phyloP scores from a whole-genome alignment of 30 jellyfish, hydroid and myxozoan genomes.

The Aurelia coerulea region DNA sequence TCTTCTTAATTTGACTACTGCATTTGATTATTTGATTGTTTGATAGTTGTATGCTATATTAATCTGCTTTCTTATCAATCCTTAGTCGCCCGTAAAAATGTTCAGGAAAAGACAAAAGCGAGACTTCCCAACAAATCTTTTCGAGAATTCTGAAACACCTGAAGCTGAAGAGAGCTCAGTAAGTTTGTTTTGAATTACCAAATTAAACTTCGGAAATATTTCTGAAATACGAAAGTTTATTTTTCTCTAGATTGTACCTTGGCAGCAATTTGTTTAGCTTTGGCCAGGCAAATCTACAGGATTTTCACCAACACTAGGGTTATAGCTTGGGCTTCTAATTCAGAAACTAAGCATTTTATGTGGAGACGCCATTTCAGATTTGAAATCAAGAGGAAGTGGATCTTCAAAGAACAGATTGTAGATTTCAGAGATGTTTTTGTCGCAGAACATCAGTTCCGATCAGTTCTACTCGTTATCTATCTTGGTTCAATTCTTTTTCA shows the following conservation, averaged over 20 bases:
- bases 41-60: neutral
- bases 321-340: too few relatives aligned
- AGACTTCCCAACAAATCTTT: constrained; percentile 18
- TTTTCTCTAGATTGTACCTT: neutral
- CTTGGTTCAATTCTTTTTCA: too few relatives aligned
- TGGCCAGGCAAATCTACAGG: too few relatives aligned
- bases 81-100: constrained; percentile 12
- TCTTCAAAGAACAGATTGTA: too few relatives aligned
- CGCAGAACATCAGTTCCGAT: too few relatives aligned
- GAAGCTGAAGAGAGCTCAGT: constrained; percentile 13
- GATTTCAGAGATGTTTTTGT: too few relatives aligned
- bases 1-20: neutral
- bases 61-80: neutral
- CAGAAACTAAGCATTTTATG: too few relatives aligned
- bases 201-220: neutral
- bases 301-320: too few relatives aligned
- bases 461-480: too few relatives aligned
- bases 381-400: too few relatives aligned
- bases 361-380: too few relatives aligned
- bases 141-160: constrained; percentile 34
- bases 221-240: neutral
- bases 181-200: neutral
- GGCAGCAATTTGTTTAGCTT: too few relatives aligned
- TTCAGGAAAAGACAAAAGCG: constrained; percentile 26
- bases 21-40: neutral